Evolutionary conservation across 2,888 invertebrate genomes (phyloP), one percentile per base, ranked within the genome.

Genomic region (Drosophila anceps): DNA sequence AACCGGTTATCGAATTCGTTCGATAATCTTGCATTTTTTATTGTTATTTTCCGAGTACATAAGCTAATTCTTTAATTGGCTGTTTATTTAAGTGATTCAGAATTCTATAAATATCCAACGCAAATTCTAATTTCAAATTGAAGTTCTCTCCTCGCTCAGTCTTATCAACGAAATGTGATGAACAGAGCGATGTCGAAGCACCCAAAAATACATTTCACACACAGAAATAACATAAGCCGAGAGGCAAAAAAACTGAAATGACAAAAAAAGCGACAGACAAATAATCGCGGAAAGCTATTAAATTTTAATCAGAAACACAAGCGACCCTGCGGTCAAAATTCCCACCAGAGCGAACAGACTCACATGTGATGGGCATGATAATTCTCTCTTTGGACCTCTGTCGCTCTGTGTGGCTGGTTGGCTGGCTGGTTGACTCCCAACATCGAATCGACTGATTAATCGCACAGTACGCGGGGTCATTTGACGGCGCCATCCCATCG

Each of bases 321-420:
- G 74, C 73, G 88, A 85, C 80, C 82, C 88, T 66, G 86, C 88
- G 86, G 88, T 85, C 88, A 88, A 76, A 83, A 83, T 85, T 85
- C 86, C 82, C 88, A 81, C 71, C 74, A 79, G 57, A 58, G 43
- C 18, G 54, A 41, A 15, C 66, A 35, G 41, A 50, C 31, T 31
- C 50, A 44, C 69, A 65, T 71, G 33, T 57, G 64, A 51, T 46
- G 53, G 46, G 39, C 64, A 65, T 73, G 71, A 84, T 73, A 70
- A 78, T 81, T 60, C 69, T 55, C 73, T 31, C 51, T 50, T 12
- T 31, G 44, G 15, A 44, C 13, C 51, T 53, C 24, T 13, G 44
- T 53, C 51, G 24, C 51, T 33, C 50, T 44, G 39, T 39, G 39
- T 9, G 39, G 39, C 41, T 41, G 39, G 15, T 15, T 33, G 33